Evolutionary conservation across 1,140 invertebrate genomes (phyloP), one percentile per base, ranked within the genome.

Genomic region (Drosophila bocqueti): DNA sequence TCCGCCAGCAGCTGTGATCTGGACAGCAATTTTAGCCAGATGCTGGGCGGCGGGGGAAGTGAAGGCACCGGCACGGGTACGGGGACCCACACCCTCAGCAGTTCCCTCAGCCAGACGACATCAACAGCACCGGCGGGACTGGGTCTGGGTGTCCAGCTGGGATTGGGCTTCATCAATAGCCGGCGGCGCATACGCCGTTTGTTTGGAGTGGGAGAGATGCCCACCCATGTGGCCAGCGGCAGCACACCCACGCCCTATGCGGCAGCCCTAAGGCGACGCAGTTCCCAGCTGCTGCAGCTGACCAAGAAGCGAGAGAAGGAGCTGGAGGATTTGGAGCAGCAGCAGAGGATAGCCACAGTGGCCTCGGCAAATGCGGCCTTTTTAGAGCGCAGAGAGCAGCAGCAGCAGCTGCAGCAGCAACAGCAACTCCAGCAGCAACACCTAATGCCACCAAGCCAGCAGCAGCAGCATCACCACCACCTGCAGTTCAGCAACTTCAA

Each of bases 21-120:
- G 49, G 91, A 92, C 61, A 92, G 91, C 78, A 92, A 92, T 16
- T 92, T 92, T 18, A 92, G 91, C 55, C 91, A 91, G 47, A 92
- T 92, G 91, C 87, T 92, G 7, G 91, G 79, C 13, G 91, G 73
- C 11, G 75, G 83, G 6, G 75, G 83, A 4, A 61, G 63, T 34
- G 69, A 63, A 5, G 65, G 65, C 15, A 49, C 21, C 8, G 29
- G 29, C 6, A 31, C 31, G 1, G 29, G 29, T 8, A 31, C 8
- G 11, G 45, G 24, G 0, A 49, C 47, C 9, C 47, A 49, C 16
- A 50, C 47, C n/a, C 71, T 43, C 16, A 76, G 75, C 50, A 82
- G 85, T 57, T 78, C 61, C 24, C 50, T 79, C 3, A 79, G 85
- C 18, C 67, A 68, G 34, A 58, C 43, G 4, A 64, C 52, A 7